Base-by-base conservation (phyloP, 2,888 invertebrate species). In the Erannis defoliaria region DNA sequence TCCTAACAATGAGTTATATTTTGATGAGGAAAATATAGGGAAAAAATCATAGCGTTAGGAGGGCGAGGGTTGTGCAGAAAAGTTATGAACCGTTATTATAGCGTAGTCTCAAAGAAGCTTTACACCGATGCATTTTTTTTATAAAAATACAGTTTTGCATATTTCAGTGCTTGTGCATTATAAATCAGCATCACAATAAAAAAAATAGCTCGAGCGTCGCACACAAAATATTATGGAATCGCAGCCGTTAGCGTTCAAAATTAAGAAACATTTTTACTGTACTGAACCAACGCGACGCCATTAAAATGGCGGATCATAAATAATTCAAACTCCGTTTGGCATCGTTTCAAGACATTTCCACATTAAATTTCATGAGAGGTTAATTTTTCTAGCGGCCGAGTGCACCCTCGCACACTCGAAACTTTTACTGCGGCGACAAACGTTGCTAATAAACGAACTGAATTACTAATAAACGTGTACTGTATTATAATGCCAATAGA, bases 351-450 rank as follows among this genome's bases (percentile, higher is more conserved):
- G 90, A 89, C 86, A 89, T 90, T 90, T 90, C 84, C 85, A 90
- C 92, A 90, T 92, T 89, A 91, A 92, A 90, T 92, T 93, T 92
- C 91, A 92, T 90, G 91, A 92, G 90, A 85, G 81, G 82, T 87
- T 88, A 87, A 90, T 90, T 91, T 93, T 91, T 92, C 89, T 86
- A 82, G 78, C 72, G 79, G 77, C 74, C 74, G 78, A 82, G 80
- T 82, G 21, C 37, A 29, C 10, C 31, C 31, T 23, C 18, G 50
- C 38, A 38, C 38, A 51, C 38, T 61, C 21, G 18, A 46, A 40
- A 46, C 55, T 55, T 61, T 51, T 18, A 16, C 10, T 33, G 3
- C 43, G 12, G 19, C 16, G 29, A 14, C 40, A 21, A 23, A 18
- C n/a, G 45, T 37, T 38, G 45, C 38, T 37, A 43, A 3, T 29